Percentiles rank a stretch among this genome's conserved stretches.
Evolutionary conservation across 2,797 vertebrate species (phyloP).

Genomic region (Todus mexicanus): DNA sequence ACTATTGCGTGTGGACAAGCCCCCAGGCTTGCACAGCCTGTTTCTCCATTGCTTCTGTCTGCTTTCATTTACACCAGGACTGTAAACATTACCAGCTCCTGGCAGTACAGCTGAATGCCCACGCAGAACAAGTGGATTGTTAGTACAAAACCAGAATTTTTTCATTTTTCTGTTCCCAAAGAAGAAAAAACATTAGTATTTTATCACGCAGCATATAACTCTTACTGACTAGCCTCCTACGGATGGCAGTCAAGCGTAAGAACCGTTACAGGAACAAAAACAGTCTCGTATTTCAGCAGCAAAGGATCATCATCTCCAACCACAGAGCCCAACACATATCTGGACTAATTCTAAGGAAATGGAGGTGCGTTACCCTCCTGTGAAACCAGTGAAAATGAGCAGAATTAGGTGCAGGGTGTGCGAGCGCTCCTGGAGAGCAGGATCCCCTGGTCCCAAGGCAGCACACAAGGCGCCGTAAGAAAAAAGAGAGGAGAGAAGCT

Average conservation of each 20-base stretch:
- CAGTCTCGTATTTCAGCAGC: neutral
- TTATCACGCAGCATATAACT: neutral
- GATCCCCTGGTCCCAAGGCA: neutral
- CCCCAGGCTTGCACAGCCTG: neutral
- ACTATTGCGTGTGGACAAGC: slow-evolving; percentile 21
- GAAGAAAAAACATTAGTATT: slow-evolving; percentile 15
- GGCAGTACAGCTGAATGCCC: slow-evolving; percentile 29
- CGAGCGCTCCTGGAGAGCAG: neutral
- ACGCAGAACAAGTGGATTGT: slow-evolving; percentile 38
- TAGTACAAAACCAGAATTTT: neutral
- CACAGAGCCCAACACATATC: neutral
- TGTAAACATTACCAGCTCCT: neutral
- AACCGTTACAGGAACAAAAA: neutral
- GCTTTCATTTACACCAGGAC: slow-evolving; percentile 23
- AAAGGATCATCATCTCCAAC: neutral
- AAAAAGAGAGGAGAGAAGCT: neutral
- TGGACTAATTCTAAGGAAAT: neutral
- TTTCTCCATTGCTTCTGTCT: slow-evolving; percentile 33
- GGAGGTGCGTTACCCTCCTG: neutral
- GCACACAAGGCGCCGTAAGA: accelerated
- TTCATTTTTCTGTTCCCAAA: neutral
- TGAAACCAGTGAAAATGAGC: neutral
- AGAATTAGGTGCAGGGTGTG: neutral
- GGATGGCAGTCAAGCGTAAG: neutral
- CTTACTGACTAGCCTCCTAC: neutral